Evolutionary conservation across 37 sponge, comb jelly and placozoan genomes (phyloP), one percentile per base, ranked within the genome.

Genomic region (Amphimedon queenslandica): DNA sequence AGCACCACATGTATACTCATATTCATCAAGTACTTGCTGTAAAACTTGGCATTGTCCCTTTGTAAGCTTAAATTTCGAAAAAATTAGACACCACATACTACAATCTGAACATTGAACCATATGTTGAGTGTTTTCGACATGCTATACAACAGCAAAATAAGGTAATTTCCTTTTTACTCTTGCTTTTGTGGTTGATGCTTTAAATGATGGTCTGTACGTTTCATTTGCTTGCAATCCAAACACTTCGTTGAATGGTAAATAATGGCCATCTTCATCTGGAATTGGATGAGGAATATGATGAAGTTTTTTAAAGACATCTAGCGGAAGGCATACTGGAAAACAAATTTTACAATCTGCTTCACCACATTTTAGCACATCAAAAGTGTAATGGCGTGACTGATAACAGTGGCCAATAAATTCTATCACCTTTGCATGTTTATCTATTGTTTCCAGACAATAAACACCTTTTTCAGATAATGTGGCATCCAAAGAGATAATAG

Each of bases 311-410:
- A 60, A 60, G 21, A 60, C 63, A 20, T 64, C 55, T 21, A 38
- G 24, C 4, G 72, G 36, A 63, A 71, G 71, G 5, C 78, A 1
- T 6, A 57, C 42, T 38, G 78, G 78, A 23, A 63, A 61, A 58
- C 84, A 84, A 1, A 84, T 65, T 20, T 3, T 31, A 51, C 77
- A 71, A 1, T 3, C 6, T 2, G 24, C 29, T 1, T 53, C 29
- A 21, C 84, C 84, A 71, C 73, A 84, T 55, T 84, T 74, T 84
- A 42, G 43, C 2, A 77, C 55, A 21, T 66, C 53, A 64, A 77
- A 84, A 24, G 65, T 72, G 40, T 80, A 86, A 34, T 86, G 87
- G 21, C 75, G 43, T 33, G 27, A 10, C 13, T 24, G 55, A 42
- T 80, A 85, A 69, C 76, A 69, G 67, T 42, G 42, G 51, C 57